These are phyloP conservation scores for Stenolophus ochropezus DNA, from an alignment of 2,888 invertebrate genomes.

Conservation along the genomic window DNA sequence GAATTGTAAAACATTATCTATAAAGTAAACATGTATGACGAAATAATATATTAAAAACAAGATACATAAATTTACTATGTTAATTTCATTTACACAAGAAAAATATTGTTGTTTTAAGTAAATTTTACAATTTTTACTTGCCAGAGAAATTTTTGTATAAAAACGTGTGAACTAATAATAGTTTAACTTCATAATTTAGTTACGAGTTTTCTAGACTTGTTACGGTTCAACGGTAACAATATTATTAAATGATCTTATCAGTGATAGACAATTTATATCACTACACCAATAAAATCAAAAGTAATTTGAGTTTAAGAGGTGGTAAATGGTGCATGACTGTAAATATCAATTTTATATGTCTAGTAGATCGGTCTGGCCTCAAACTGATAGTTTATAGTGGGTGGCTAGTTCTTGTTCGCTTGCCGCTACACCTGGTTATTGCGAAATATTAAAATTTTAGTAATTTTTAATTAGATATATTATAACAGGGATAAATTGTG, in stretches of 20 bases:
- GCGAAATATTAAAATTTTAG: slow-evolving; percentile 41
- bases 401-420: neutral
- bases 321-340: slow-evolving; percentile 8
- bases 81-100: too few species aligned
- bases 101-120: too few species aligned
- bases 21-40: too few species aligned
- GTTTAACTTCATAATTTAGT: neutral
- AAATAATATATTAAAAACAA: too few species aligned
- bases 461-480: slow-evolving; percentile 42
- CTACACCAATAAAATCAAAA: neutral
- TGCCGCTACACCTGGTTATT: slow-evolving; percentile 16
- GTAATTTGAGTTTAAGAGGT: neutral
- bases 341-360: too few species aligned
- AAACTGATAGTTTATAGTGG: too few species aligned
- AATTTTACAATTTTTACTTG: neutral
- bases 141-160: neutral
- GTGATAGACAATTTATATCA: slow-evolving; percentile 4
- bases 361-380: too few species aligned
- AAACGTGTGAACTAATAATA: neutral
- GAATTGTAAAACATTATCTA: too few species aligned
- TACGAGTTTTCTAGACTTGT: neutral
- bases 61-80: too few species aligned
- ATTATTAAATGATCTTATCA: slow-evolving; percentile 30
- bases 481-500: slow-evolving; percentile 20
- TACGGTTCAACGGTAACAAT: slow-evolving; percentile 5